Percentiles rank a stretch among this genome's conserved stretches.
phyloP scores from a whole-genome alignment of 2,888 invertebrate genomes.

The Lithophane leautieri region DNA sequence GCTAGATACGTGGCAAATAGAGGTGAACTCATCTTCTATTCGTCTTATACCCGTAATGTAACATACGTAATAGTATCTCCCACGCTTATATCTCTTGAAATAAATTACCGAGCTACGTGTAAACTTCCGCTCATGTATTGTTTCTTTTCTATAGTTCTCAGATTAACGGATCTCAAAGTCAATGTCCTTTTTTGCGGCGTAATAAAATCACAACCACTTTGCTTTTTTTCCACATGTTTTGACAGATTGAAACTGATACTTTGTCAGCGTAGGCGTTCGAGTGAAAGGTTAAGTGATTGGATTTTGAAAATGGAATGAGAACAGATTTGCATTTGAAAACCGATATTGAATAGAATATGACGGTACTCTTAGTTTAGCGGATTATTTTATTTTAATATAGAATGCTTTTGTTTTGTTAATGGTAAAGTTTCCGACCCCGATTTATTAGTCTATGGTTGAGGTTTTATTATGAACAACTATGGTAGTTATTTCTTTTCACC shows the following conservation, averaged over 20 bases:
- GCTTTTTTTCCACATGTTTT: conserved; percentile 31
- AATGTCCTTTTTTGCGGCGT: conserved; percentile 47
- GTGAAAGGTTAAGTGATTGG: conserved; percentile 54
- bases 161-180: conserved; percentile 55
- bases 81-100: conserved; percentile 50
- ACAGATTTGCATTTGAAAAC: conserved; percentile 25
- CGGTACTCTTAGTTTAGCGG: neutral
- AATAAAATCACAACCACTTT: conserved; percentile 26
- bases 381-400: conserved; percentile 9
- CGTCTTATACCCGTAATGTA: conserved; percentile 28
- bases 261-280: conserved; percentile 38
- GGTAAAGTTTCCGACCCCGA: neutral
- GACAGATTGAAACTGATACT: conserved; percentile 56
- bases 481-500: neutral
- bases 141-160: conserved; percentile 34
- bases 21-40: conserved; percentile 42
- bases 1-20: conserved; percentile 17
- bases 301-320: conserved; percentile 54
- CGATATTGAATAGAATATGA: neutral
- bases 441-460: neutral
- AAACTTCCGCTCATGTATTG: conserved; percentile 36
- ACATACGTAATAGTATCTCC: conserved; percentile 47
- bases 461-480: neutral
- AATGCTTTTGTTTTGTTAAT: conserved; percentile 1
- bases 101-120: conserved; percentile 43